Conservation (phyloP, 2,113 vertebrate species). For the Arizona elegans region DNA sequence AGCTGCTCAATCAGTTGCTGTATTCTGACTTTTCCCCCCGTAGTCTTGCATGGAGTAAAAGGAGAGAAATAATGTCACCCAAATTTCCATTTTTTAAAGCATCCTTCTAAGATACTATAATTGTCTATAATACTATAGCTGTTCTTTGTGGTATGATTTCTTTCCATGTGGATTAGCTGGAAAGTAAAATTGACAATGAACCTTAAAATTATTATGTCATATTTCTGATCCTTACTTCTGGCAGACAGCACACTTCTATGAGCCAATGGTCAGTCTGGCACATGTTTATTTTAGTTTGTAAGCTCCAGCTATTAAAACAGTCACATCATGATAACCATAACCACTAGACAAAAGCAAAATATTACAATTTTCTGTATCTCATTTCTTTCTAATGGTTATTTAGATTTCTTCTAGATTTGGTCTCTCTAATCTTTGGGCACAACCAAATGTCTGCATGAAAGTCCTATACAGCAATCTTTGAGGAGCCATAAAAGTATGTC, state of each 20-base stretch:
- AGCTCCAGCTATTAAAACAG: not conserved
- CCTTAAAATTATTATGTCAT: not conserved
- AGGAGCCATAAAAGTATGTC: not conserved
- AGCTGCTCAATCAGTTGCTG: not conserved
- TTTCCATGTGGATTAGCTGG: not conserved
- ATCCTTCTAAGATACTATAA: not conserved
- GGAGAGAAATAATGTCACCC: not conserved
- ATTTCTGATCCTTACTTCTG: not conserved
- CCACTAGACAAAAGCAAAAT: not conserved
- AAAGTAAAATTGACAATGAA: not conserved
- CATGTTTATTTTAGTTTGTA: not conserved
- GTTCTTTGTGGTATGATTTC: not conserved
- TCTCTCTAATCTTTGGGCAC: not conserved
- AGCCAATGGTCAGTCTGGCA: not conserved
- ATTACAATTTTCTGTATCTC: not conserved
- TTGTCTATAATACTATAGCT: not conserved
- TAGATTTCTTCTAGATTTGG: not conserved
- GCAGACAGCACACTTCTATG: not conserved
- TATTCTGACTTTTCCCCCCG: not conserved
- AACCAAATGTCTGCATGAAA: not conserved
- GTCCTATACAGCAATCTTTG: not conserved
- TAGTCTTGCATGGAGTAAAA: not conserved
- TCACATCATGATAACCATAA: not conserved
- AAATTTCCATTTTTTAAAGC: not conserved
- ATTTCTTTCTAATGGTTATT: not conserved